These are phyloP conservation scores for Helicolenus hilgendorfi DNA, from an alignment of 2,797 vertebrate genomes.

Conservation along the genomic window DNA sequence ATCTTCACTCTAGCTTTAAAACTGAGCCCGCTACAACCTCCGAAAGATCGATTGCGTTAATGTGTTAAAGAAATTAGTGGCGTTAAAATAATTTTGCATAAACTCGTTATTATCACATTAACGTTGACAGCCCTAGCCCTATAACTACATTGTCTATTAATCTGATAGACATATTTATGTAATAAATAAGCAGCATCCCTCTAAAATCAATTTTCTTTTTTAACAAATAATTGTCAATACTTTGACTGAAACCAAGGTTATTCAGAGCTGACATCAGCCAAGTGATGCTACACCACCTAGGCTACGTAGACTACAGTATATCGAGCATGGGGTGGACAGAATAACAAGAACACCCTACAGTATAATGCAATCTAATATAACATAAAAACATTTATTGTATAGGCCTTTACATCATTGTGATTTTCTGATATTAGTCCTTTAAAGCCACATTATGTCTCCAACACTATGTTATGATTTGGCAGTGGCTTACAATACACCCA, in stretches of 20 bases:
- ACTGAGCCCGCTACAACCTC: too few species aligned
- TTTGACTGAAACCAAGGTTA: neutral
- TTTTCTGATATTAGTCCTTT: neutral
- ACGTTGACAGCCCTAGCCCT: too few species aligned
- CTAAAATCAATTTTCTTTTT: neutral
- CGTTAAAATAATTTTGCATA: too few species aligned
- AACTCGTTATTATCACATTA: too few species aligned
- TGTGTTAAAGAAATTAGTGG: too few species aligned
- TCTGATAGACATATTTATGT: neutral
- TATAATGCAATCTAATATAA: neutral
- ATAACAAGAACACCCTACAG: neutral
- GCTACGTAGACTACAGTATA: neutral
- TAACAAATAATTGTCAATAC: neutral
- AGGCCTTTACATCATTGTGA: neutral
- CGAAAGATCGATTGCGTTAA: too few species aligned
- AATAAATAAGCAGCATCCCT: neutral
- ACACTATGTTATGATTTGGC: neutral
- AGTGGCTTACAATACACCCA: neutral
- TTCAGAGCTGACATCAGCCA: neutral
- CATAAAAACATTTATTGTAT: neutral
- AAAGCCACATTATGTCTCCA: neutral
- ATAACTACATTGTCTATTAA: neutral
- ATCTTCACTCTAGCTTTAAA: too few species aligned
- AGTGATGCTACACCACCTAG: too few species aligned
- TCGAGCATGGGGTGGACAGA: neutral